Evolutionary conservation across 1,140 invertebrate species (phyloP), one percentile per base, ranked within the genome.

Genomic region (Pomacea maculata): DNA sequence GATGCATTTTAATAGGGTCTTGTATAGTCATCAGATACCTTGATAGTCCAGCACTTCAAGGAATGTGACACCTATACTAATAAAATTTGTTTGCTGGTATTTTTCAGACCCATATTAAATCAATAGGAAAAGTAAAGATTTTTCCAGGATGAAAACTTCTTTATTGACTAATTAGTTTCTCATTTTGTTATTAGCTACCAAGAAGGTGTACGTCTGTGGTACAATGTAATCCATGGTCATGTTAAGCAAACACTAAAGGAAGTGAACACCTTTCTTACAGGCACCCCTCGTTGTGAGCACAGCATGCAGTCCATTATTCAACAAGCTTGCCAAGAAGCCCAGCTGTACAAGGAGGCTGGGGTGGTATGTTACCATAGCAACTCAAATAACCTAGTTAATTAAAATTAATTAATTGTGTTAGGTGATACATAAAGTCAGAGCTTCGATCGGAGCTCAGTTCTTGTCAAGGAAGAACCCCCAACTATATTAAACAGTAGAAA

Each of bases 321-420:
- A 54, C 88, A 90, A 75, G 94, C 94, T 1, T 90, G 92, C 73
- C 89, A 90, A 83, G 95, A 95, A 89, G 93, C 94, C 17, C 86
- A 92, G 82, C 90, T 93, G 21, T 95, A 95, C 85, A 89, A 91
- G 77, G 89, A 93, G 80, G 87, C 89, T 88, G 89, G 91, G 75
- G 86, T 95, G 83, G 94, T 94, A 93, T 92, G 91, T 82, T 10
- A 64, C 34, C 1, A 21, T 68, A 34, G 45, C 21, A 34, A 19
- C 64, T 70, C 67, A 70, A 12, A 25, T n/a, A 34, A 25, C 3
- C 11, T 34, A 25, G 25, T 25, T 25, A n/a, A 70, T 70, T 12
- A 21, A 4, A 12, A n/a, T n/a, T 70, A 12, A 70, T n/a, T 17
- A 3, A n/a, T 17, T 17, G 64, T 65, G 21, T 11, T 68, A 10